phyloP scores from a whole-genome alignment of 2,113 vertebrate species.

The Elaphurus davidianus region DNA sequence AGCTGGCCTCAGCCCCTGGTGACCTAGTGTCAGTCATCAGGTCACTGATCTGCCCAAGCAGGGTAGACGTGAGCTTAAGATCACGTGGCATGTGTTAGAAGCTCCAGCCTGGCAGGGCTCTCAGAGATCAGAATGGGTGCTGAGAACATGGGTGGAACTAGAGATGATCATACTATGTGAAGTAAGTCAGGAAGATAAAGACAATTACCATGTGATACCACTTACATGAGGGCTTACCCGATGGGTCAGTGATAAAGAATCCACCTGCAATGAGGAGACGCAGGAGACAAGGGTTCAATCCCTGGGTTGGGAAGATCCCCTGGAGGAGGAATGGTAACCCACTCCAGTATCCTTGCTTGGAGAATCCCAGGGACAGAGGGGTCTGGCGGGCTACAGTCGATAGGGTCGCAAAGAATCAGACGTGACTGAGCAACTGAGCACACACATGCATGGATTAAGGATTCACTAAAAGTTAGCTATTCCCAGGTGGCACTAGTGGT shows the following conservation, averaged over 20 bases:
- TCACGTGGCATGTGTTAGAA: fast-evolving
- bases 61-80: neutral
- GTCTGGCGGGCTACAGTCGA: too few relatives aligned
- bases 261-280: neutral
- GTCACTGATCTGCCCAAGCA: neutral
- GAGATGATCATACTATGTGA: neutral
- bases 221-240: neutral
- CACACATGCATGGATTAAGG: neutral
- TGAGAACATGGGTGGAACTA: neutral
- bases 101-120: neutral
- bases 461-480: too few relatives aligned
- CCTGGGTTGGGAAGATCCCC: neutral
- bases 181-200: neutral
- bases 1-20: neutral
- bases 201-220: neutral
- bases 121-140: too few relatives aligned
- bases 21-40: fast-evolving
- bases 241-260: neutral
- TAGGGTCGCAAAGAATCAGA: fast-evolving
- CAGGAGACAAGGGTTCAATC: neutral
- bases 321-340: neutral
- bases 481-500: too few relatives aligned
- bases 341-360: neutral
- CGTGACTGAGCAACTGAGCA: neutral
- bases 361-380: neutral